Base-by-base conservation (phyloP, 2,888 invertebrate genomes). In the Bellardia bayeri region DNA sequence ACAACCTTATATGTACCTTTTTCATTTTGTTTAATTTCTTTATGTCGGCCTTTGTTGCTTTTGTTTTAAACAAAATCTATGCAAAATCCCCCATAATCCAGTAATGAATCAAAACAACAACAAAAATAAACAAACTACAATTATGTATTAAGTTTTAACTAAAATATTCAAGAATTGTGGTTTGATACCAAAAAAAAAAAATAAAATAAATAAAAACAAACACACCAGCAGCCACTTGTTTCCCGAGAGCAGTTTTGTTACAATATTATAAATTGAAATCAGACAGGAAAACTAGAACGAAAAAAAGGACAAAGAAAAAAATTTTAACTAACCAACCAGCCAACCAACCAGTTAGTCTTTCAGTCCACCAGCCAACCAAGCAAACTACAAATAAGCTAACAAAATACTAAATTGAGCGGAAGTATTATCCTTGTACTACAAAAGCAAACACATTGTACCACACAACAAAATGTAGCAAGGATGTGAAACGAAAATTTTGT, bases 141-240 rank as follows among this genome's bases (percentile, higher is more conserved):
- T 1, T 58, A 13, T 13, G 45, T 51, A 23, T 74, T 23, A 30
- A 51, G 54, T 23, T 82, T 82, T 82, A 68, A 61, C 33, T 75
- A 51, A 75, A 72, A 71, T 83, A 78, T 78, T 78, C n/a, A 56
- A 56, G 66, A 72, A 71, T 72, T 79, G 84, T 74, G 74, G 79
- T 84, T 71, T 51, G 40, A 66, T 64, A 54, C 13, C 42, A 9
- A 76, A 69, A 16, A 69, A 9, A 40, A 33, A 45, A 7, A 49
- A 63, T 8, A 51, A 63, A 45, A 51, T 7, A 51, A 61, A 71
- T 45, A 14, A 45, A 14, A 0, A 37, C 3, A 54, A 45, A 11
- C n/a, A 11, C n/a, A 56, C 54, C 66, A 56, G 16, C 8, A 14
- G 42, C 49, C 2, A 37, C 58, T 61, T 49, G 11, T 71, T 49